Evolutionary conservation across 2,797 vertebrate genomes (phyloP), one percentile per base, ranked within the genome.

Genomic region (Sebastes nivosus): DNA sequence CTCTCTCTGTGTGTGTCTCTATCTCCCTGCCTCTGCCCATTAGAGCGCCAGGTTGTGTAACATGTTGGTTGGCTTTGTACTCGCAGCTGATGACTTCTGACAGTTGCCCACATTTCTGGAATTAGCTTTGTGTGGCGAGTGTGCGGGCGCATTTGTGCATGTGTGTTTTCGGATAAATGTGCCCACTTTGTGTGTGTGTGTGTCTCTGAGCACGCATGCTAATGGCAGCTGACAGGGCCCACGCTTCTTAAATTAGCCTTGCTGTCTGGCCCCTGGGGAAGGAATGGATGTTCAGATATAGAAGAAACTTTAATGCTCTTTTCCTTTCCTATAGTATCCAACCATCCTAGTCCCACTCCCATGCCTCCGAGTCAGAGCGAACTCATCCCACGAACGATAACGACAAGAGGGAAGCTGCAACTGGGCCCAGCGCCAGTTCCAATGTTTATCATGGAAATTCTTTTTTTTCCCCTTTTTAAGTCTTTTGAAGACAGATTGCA

Each of bases 231-330:
- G 94, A 95, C 92, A 90, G 87, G 74, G 88, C 90, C 89, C 92
- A 92, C 83, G 80, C 86, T 87, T 91, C 93, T 93, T 90, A 91
- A 93, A 94, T 96, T 93, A 94, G 88, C 91, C 83, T 81, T 74
- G 85, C 83, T 92, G 81, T 88, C 85, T 87, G 80, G 85, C 79
- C 90, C 61, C 57, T 63, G 61, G 89, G 88, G 83, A 88, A 85
- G 57, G 83, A 69, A 80, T 78, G 77, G 85, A 89, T 90, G 77
- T 87, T 82, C 74, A 68, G 83, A 91, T 89, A 86, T 79, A 86
- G 89, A 84, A n/a, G 42, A 82, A 27, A 64, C 84, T 84, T 86
- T 79, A 88, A 77, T 79, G 77, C 74, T 57, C 29, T 59, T 65
- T 80, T 83, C 38, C 24, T 70, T 52, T 38, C 42, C 38, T 68